Evolutionary conservation across 2,888 invertebrate species (phyloP).

Genomic region (Hirtodrosophila trivittata): DNA sequence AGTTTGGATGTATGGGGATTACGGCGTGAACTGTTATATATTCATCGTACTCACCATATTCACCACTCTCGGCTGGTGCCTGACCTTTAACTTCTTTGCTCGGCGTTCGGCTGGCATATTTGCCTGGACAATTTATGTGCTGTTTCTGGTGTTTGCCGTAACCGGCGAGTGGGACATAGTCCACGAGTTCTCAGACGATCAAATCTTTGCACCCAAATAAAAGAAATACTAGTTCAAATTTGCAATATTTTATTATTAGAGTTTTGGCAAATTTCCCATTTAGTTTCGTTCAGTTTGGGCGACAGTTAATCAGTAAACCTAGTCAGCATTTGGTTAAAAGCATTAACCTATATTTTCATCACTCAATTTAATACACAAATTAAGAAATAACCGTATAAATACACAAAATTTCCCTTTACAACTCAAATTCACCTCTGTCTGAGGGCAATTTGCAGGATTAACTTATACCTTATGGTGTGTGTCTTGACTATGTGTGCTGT

Average conservation of each 20-base stretch:
- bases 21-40: constrained; percentile 50
- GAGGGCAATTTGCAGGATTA: too few species aligned
- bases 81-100: constrained; percentile 44
- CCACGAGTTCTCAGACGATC: constrained; percentile 29
- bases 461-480: background rate
- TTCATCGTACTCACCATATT: constrained; percentile 40
- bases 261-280: too few species aligned
- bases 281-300: too few species aligned
- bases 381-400: too few species aligned
- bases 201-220: constrained; percentile 10
- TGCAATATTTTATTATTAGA: too few species aligned
- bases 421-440: too few species aligned
- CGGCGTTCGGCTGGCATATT: constrained; percentile 53
- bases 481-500: background rate
- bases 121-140: constrained; percentile 25
- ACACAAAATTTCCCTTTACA: too few species aligned
- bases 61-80: constrained; percentile 33
- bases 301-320: too few species aligned
- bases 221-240: too few species aligned
- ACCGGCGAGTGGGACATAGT: constrained; percentile 23
- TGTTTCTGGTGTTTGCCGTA: constrained; percentile 41
- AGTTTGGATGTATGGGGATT: constrained; percentile 33
- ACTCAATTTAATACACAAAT: too few species aligned
- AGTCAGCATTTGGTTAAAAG: too few species aligned
- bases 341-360: too few species aligned